A percentile compares a stretch with the other conserved stretches of the same genome.
Evolutionary conservation across 2,888 invertebrate genomes (phyloP).

Genomic region (Chymomyza caudatula): DNA sequence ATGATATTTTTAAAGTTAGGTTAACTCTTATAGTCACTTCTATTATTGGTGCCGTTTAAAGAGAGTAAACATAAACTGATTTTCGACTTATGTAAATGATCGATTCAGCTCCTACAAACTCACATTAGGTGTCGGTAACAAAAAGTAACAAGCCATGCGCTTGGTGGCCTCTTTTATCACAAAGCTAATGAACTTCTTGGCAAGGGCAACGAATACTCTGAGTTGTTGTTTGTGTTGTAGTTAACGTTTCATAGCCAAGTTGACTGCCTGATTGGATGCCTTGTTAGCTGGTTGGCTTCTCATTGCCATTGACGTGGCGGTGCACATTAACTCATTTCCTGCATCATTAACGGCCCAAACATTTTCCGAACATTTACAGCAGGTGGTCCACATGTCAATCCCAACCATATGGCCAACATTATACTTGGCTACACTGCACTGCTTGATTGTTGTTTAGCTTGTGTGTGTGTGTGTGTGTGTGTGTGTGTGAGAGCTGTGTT

Average conservation of each 20-base stretch:
- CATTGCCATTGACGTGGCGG: constrained; percentile 35
- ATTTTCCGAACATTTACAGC: constrained; percentile 42
- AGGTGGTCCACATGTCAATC: not conserved
- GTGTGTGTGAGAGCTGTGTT: not conserved
- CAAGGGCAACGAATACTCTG: too few relatives aligned
- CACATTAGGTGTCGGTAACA: too few relatives aligned
- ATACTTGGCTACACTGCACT: not conserved
- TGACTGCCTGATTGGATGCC: constrained; percentile 20
- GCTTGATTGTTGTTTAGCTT: not conserved
- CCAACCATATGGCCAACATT: not conserved
- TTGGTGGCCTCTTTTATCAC: too few relatives aligned
- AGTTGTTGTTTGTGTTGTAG: not conserved
- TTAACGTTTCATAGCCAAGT: not conserved
- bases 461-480: not conserved
- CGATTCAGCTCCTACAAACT: too few relatives aligned
- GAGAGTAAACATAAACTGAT: too few relatives aligned
- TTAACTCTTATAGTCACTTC: too few relatives aligned
- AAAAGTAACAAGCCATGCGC: too few relatives aligned
- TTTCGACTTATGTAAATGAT: too few relatives aligned
- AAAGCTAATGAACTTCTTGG: too few relatives aligned
- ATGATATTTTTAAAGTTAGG: too few relatives aligned
- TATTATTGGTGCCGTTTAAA: too few relatives aligned
- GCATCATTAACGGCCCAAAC: constrained; percentile 60
- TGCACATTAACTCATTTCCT: constrained; percentile 65
- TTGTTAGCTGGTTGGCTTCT: not conserved